Percentiles rank a stretch among this genome's conserved stretches.
Evolutionary conservation across 2,113 vertebrate species (phyloP).

Genomic region (Podocnemis expansa): DNA sequence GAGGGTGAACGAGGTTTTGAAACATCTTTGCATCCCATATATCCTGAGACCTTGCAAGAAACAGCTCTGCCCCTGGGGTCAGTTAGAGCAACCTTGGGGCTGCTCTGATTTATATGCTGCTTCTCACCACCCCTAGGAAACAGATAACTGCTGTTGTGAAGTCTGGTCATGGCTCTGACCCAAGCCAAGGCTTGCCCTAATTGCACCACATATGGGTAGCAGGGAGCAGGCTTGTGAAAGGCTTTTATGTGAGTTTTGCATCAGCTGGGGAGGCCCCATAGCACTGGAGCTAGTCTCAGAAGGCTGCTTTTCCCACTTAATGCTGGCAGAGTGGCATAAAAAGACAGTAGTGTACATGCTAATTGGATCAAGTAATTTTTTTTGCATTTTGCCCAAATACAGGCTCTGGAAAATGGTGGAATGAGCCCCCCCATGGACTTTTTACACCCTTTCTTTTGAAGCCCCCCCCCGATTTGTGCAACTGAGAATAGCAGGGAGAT

Average conservation of each 20-base stretch:
- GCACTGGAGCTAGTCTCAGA: neutral
- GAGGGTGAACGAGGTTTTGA: neutral
- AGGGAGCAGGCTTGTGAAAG: neutral
- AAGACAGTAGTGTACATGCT: neutral
- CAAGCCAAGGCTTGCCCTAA: neutral
- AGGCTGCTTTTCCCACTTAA: neutral
- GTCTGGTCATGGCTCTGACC: neutral
- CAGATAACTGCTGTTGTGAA: neutral
- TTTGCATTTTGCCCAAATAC: neutral
- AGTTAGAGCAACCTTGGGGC: neutral
- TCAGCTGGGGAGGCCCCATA: neutral
- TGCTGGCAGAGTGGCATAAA: neutral
- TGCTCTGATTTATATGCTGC: neutral
- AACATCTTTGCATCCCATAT: neutral
- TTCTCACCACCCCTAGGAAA: neutral
- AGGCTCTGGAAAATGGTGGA: too few species aligned
- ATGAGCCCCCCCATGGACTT: too few species aligned
- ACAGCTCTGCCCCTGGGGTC: neutral
- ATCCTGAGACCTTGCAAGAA: neutral
- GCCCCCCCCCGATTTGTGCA: too few species aligned
- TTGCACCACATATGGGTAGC: neutral
- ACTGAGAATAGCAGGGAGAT: neutral
- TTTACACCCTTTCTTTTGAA: too few species aligned
- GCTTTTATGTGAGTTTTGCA: neutral
- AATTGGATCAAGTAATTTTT: accelerated